Percentiles rank a stretch among this genome's conserved stretches.
phyloP scores from a whole-genome alignment of 2,888 invertebrate genomes.

The Panzeria rudis region DNA sequence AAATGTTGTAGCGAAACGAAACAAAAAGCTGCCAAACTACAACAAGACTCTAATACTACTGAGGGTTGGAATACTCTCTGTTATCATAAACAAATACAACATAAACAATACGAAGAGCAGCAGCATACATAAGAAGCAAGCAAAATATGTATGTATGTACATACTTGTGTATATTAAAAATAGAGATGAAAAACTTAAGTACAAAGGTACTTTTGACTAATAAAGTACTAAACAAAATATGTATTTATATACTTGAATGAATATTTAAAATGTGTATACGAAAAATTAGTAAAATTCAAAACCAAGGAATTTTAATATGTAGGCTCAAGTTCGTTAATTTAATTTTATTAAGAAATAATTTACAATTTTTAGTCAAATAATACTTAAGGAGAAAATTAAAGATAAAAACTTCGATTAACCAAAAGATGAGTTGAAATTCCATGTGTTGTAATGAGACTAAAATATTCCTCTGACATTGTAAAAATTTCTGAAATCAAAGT shows the following conservation, averaged over 20 bases:
- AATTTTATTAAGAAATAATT: no score
- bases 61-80: slow-evolving; percentile 56
- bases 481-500: no score
- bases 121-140: background rate
- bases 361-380: no score
- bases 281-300: no score
- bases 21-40: slow-evolving; percentile 60
- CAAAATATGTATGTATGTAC: background rate
- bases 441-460: no score
- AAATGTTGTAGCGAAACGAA: slow-evolving; percentile 19
- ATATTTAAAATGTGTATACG: no score
- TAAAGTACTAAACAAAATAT: background rate
- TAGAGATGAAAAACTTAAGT: slow-evolving; percentile 7
- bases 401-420: no score
- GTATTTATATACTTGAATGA: background rate
- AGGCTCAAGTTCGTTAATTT: no score
- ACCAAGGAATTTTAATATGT: no score
- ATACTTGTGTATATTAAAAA: background rate
- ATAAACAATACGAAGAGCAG: slow-evolving; percentile 8
- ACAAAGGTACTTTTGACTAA: background rate
- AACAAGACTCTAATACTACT: slow-evolving; percentile 65
- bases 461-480: no score
- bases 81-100: slow-evolving; percentile 36
- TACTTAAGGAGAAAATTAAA: no score
- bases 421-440: no score